phyloP scores from a whole-genome alignment of 2,797 vertebrate species.

The Craterocephalus amniculus region DNA sequence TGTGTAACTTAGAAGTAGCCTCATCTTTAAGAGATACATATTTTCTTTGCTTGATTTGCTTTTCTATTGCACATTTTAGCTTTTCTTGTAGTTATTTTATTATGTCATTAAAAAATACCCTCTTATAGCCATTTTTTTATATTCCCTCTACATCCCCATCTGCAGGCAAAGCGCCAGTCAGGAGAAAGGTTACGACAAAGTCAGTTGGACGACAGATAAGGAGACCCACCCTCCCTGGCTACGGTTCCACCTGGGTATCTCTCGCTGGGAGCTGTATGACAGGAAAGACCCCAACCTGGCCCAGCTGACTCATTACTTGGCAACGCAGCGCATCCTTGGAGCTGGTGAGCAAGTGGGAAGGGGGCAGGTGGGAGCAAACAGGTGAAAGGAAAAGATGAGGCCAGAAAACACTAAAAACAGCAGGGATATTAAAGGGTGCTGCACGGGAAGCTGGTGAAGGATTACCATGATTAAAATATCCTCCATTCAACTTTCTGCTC shows the following conservation, averaged over 20 bases:
- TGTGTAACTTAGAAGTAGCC: not conserved
- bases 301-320: constrained; percentile 77
- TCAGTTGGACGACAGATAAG: constrained; percentile 67
- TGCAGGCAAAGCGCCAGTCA: constrained; percentile 75
- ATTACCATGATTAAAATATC: not conserved
- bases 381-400: not conserved
- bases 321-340: constrained; percentile 77
- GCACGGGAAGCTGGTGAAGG: not conserved
- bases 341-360: constrained; percentile 72
- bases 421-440: not conserved
- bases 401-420: not conserved
- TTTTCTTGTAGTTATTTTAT: not conserved
- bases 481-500: constrained; percentile 12
- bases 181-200: constrained; percentile 72
- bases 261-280: constrained; percentile 85
- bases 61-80: not conserved
- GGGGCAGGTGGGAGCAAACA: not conserved
- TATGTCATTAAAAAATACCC: not conserved
- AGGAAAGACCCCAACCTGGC: constrained; percentile 78
- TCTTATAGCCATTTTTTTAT: not conserved
- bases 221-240: constrained; percentile 85
- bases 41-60: too few species aligned
- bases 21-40: not conserved
- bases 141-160: not conserved
- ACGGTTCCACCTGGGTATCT: constrained; percentile 86